Base-by-base conservation (phyloP, 2,797 vertebrate species). In the Scomberomorus guttatus region DNA sequence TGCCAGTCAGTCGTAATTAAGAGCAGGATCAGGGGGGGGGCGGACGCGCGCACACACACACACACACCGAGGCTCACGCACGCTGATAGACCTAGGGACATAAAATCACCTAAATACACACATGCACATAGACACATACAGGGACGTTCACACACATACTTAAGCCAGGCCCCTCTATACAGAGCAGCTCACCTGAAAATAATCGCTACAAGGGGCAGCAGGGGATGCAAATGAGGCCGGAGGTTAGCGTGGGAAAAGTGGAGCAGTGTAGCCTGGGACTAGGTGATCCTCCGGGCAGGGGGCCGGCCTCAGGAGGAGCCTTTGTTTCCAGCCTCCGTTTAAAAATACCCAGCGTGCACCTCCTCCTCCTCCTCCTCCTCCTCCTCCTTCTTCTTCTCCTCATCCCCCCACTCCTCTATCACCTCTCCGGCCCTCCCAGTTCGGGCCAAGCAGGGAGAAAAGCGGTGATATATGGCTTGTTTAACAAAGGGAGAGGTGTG, bases 121-220 rank as follows among this genome's bases (percentile, higher is more conserved):
- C 75, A 65, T 57, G 37, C 77, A 81, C 59, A 14, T 20, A 67
- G 64, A 84, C 83, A 84, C 81, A 80, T 46, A 61, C 25, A 75
- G 57, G 59, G 74, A 85, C 63, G 62, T 18, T 78, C 87, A 85
- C 87, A 76, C 84, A 81, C 87, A 76, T 34, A 61, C 86, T 86
- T 66, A 88, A 87, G 96, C 96, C 92, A 13, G 93, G 91, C 89
- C 63, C 18, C 55, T 82, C 95, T 96, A 97, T 98, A 98, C 95
- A 97, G 97, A 98, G 96, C 97, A 98, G 96, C 97, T 98, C 97
- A 99, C 97, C 97, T 99, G 97, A 98, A 98, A 96, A 96, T 99
- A 99, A 98, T 98, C 95, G 96, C 97, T 95, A 90, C 93, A 95
- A 97, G 96, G 96, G 97, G 97, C 95, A 96, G 96, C 95, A 88